phyloP scores from a whole-genome alignment of 1,140 invertebrate genomes.

The Drosophila malerkotliana region DNA sequence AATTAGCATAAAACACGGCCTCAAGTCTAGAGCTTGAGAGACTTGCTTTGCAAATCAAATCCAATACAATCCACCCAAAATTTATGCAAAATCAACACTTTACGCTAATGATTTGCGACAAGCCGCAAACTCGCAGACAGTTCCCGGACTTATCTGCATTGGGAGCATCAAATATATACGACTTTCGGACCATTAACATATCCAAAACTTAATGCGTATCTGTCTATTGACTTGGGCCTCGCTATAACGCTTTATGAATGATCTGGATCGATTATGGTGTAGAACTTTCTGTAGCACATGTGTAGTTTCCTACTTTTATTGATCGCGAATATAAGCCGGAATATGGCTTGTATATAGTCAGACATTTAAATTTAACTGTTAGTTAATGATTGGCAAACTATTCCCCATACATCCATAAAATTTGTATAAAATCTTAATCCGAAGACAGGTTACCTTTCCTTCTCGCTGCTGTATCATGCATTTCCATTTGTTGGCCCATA shows the following conservation, averaged over 20 bases:
- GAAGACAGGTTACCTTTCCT: constrained; percentile 59
- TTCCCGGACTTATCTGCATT: constrained; percentile 49
- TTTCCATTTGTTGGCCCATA: constrained; percentile 49
- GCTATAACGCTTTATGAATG: constrained; percentile 39
- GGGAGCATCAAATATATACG: constrained; percentile 31
- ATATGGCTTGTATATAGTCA: constrained; percentile 35
- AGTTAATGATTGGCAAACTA: constrained; percentile 76
- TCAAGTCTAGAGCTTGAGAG: constrained; percentile 7
- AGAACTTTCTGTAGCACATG: constrained; percentile 58
- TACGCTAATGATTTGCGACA: constrained; percentile 71
- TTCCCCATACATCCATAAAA: constrained; percentile 46
- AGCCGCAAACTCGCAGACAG: constrained; percentile 36
- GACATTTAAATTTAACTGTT: constrained; percentile 75
- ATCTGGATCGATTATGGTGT: constrained; percentile 28
- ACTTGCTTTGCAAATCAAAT: constrained; percentile 60
- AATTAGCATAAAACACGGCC: constrained; percentile 41
- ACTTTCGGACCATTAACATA: constrained; percentile 41
- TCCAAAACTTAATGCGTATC: constrained; percentile 14
- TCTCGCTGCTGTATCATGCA: constrained; percentile 20
- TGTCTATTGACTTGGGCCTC: not conserved
- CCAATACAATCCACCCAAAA: constrained; percentile 42
- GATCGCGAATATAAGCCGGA: not conserved
- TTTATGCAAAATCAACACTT: constrained; percentile 79
- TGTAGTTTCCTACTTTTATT: constrained; percentile 46
- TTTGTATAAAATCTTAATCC: constrained; percentile 77